phyloP scores from a whole-genome alignment of 64 coral and sea anemone genomes.

The Astreopora myriophthalma region DNA sequence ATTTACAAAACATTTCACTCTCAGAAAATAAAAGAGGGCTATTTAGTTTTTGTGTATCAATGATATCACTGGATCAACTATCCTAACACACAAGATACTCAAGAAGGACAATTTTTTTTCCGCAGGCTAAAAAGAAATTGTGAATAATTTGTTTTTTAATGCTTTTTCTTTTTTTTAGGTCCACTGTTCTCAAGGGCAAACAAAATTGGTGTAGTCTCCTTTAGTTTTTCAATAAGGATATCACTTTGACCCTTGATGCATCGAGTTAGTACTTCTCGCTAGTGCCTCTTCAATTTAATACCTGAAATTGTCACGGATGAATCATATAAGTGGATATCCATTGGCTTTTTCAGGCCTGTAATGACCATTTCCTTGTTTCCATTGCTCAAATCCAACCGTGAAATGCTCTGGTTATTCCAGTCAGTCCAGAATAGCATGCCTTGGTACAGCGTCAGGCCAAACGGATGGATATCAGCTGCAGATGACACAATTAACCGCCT shows the following conservation, averaged over 20 bases:
- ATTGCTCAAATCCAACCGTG: neutral
- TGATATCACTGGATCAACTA: neutral
- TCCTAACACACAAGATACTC: neutral
- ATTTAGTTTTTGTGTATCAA: neutral
- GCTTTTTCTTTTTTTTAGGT: too few species aligned
- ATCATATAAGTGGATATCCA: slow-evolving; percentile 52
- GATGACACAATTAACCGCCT: neutral
- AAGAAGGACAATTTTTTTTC: too few species aligned
- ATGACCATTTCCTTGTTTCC: neutral
- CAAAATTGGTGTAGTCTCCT: neutral
- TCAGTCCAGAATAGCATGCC: slow-evolving; percentile 53
- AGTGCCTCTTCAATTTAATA: neutral
- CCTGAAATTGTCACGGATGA: neutral
- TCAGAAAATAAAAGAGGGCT: neutral
- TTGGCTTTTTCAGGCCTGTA: neutral
- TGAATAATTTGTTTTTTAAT: too few species aligned
- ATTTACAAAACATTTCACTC: neutral
- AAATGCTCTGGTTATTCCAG: slow-evolving; percentile 24
- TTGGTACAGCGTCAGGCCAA: slow-evolving; percentile 28
- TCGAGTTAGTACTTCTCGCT: neutral
- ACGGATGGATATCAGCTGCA: slow-evolving; percentile 33
- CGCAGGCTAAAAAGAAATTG: too few species aligned
- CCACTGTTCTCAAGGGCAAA: neutral
- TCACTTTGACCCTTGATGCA: neutral
- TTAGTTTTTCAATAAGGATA: neutral